Conservation (phyloP, 2,888 invertebrate species). For the Autographa pulchrina region DNA sequence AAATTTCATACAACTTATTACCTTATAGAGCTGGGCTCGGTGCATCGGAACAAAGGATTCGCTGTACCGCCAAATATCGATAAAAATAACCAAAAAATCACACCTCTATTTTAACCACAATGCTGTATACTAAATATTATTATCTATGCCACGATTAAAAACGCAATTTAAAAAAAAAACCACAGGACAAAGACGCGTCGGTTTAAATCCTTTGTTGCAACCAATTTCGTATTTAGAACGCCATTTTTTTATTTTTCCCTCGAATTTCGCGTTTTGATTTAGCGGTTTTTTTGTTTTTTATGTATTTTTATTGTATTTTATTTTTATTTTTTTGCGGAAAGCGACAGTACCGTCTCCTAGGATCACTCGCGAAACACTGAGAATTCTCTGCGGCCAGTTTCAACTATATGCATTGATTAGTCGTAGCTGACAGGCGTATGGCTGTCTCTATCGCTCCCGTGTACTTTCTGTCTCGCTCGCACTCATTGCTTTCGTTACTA, state of each 20-base stretch:
- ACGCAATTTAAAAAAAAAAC: constrained; percentile 55
- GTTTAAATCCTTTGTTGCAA: constrained; percentile 57
- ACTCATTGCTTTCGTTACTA: constrained; percentile 72
- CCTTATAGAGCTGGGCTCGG: constrained; percentile 52
- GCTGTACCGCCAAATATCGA: constrained; percentile 7
- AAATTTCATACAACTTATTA: constrained; percentile 55
- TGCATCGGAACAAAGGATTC: constrained; percentile 61
- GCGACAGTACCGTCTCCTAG: constrained; percentile 69
- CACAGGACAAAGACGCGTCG: constrained; percentile 51
- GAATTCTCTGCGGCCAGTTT: constrained; percentile 77
- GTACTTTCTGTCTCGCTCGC: constrained; percentile 66
- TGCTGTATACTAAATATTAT: constrained; percentile 13
- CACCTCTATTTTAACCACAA: constrained; percentile 42
- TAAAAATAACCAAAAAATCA: constrained; percentile 24
- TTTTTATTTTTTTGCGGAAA: constrained; percentile 62
- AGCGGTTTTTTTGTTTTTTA: constrained; percentile 49
- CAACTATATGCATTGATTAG: constrained; percentile 88
- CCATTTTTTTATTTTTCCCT: constrained; percentile 42
- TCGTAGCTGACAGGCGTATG: constrained; percentile 77
- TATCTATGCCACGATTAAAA: constrained; percentile 27
- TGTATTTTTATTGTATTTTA: constrained; percentile 60
- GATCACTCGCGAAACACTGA: constrained; percentile 79
- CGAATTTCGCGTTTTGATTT: constrained; percentile 13
- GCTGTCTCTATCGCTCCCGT: constrained; percentile 69
- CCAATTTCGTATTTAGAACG: constrained; percentile 20